Percentiles rank a stretch among this genome's conserved stretches.
phyloP scores from a whole-genome alignment of 2,888 invertebrate genomes.

The Tachystola acroxantha region DNA sequence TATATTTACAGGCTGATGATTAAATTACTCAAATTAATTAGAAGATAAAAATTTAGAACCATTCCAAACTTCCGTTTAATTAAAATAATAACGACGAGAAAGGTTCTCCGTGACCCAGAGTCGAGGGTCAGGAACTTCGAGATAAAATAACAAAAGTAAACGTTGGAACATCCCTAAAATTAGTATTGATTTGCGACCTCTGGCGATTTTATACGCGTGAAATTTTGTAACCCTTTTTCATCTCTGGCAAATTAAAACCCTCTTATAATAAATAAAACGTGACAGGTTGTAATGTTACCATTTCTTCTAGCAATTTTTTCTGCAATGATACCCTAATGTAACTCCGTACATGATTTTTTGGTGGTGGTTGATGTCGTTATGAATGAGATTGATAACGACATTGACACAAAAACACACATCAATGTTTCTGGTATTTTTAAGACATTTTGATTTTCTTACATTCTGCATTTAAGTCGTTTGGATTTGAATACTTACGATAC shows the following conservation, averaged over 20 bases:
- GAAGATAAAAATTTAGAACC: conserved; percentile 7
- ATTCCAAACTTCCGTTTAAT: conserved; percentile 12
- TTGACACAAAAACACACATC: too few species aligned
- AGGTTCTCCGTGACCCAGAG: conserved; percentile 7
- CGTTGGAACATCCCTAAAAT: conserved; percentile 9
- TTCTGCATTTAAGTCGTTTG: too few species aligned
- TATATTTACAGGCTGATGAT: conserved; percentile 2
- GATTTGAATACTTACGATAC: too few species aligned
- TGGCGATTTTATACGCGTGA: conserved; percentile 6
- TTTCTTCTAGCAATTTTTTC: too few species aligned
- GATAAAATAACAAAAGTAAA: conserved; percentile 13
- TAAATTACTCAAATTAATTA: conserved; percentile 11
- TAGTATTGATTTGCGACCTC: conserved; percentile 13
- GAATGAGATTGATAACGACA: too few species aligned
- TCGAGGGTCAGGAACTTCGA: conserved; percentile 7
- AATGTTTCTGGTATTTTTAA: too few species aligned
- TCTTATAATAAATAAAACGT: too few species aligned
- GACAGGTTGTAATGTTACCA: too few species aligned
- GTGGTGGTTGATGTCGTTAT: too few species aligned
- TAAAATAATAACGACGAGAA: conserved; percentile 10
- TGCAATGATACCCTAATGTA: too few species aligned
- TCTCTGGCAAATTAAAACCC: conserved; percentile 1
- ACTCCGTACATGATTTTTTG: too few species aligned
- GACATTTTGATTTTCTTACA: too few species aligned
- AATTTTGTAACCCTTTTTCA: conserved; percentile 9